phyloP scores from a whole-genome alignment of 2,888 invertebrate species.

The Sphinx pinastri region DNA sequence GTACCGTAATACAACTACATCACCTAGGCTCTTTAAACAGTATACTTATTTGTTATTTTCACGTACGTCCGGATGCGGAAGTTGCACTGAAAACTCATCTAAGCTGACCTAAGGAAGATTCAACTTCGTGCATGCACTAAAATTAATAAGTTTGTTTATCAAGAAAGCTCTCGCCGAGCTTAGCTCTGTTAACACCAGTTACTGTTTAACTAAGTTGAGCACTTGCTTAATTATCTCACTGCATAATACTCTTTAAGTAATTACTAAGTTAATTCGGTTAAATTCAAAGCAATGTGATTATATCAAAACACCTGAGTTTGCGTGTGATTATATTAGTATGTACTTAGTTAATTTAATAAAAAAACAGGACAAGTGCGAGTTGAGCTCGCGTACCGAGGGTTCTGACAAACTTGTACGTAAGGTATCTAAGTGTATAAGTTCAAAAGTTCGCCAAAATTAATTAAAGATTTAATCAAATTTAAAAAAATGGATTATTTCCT shows the following conservation, averaged over 20 bases:
- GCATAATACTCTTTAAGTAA: constrained; percentile 52
- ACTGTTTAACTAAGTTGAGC: constrained; percentile 48
- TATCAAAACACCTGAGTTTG: constrained; percentile 38
- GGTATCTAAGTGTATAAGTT: too few relatives aligned
- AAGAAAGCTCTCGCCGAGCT: constrained; percentile 39
- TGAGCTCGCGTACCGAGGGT: too few relatives aligned
- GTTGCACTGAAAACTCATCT: background rate
- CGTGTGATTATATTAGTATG: background rate
- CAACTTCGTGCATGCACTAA: constrained; percentile 2
- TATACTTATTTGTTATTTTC: background rate
- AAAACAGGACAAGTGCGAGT: too few relatives aligned
- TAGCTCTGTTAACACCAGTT: constrained; percentile 47
- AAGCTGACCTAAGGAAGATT: background rate
- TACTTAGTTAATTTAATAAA: background rate
- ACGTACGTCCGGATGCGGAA: background rate
- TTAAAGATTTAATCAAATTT: too few relatives aligned
- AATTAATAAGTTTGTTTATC: constrained; percentile 36
- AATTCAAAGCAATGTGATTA: constrained; percentile 48
- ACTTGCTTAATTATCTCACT: constrained; percentile 52
- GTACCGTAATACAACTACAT: too few relatives aligned
- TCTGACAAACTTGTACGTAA: too few relatives aligned
- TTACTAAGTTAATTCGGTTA: constrained; percentile 46
- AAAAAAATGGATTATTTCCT: too few relatives aligned
- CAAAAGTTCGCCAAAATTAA: too few relatives aligned
- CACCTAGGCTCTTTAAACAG: too few relatives aligned